Conservation (phyloP, 2,888 invertebrate species). For the Dorcus parallelipipedus region DNA sequence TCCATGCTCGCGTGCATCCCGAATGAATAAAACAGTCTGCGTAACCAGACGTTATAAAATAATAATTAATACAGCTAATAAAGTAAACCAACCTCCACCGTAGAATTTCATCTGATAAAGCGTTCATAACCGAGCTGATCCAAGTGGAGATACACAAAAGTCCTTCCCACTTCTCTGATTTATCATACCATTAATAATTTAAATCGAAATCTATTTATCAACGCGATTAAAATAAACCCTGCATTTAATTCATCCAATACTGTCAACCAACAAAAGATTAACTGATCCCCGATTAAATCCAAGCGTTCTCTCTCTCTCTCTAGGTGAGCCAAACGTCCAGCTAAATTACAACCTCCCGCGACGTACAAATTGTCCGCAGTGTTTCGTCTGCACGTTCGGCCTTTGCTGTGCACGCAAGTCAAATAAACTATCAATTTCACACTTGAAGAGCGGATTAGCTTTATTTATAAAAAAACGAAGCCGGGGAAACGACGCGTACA, state of each 20-base stretch:
- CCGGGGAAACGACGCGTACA: conserved; percentile 16
- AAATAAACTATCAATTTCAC: conserved; percentile 39
- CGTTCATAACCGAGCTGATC: conserved; percentile 25
- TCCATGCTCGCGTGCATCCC: background rate
- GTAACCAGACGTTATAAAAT: conserved; percentile 15
- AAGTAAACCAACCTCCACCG: conserved; percentile 15
- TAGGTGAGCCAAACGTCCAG: conserved; percentile 10
- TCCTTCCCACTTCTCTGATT: conserved; percentile 31
- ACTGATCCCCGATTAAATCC: conserved; percentile 21
- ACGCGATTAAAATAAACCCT: conserved; percentile 26
- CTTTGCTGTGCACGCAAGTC: conserved; percentile 24
- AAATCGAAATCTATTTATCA: conserved; percentile 32
- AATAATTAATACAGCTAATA: conserved; percentile 19
- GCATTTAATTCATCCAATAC: conserved; percentile 22
- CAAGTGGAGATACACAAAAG: conserved; percentile 25
- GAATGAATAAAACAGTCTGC: background rate
- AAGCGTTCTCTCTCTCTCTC: conserved; percentile 1
- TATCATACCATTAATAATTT: conserved; percentile 35
- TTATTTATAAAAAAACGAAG: conserved; percentile 17
- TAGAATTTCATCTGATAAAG: conserved; percentile 23
- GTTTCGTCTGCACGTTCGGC: conserved; percentile 19
- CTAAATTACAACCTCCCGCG: background rate
- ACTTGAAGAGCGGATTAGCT: conserved; percentile 28
- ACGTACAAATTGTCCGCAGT: conserved; percentile 7
- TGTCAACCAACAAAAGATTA: conserved; percentile 24